These are phyloP conservation scores for Deilephila elpenor DNA, from an alignment of 2,888 invertebrate genomes.

Conservation along the genomic window DNA sequence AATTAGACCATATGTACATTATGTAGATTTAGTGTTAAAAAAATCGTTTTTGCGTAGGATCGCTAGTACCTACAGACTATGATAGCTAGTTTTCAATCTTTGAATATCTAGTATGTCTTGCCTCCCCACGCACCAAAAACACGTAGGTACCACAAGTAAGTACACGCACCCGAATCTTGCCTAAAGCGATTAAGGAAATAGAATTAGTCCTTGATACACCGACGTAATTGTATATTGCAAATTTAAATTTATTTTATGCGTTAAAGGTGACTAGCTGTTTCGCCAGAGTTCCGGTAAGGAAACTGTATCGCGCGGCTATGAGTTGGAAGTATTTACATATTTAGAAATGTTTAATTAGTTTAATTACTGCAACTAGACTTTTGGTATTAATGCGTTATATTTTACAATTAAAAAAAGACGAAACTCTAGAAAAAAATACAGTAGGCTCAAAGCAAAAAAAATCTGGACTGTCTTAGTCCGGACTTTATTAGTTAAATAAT, in stretches of 20 bases:
- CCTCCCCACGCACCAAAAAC: constrained; percentile 21
- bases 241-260: constrained; percentile 41
- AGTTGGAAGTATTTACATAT: neutral
- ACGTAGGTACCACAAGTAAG: neutral
- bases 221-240: constrained; percentile 42
- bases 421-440: too few relatives aligned
- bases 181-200: constrained; percentile 43
- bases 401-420: too few relatives aligned
- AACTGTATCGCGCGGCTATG: constrained; percentile 22
- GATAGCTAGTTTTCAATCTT: neutral
- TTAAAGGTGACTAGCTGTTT: constrained; percentile 37
- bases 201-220: constrained; percentile 48
- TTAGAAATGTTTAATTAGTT: neutral
- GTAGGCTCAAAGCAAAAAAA: too few relatives aligned
- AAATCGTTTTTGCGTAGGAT: constrained; percentile 9
- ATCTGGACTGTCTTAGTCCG: too few relatives aligned
- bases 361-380: neutral
- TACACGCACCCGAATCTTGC: constrained; percentile 1
- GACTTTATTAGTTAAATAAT: too few relatives aligned
- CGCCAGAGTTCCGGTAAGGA: constrained; percentile 38
- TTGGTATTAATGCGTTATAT: too few relatives aligned
- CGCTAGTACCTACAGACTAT: too few relatives aligned
- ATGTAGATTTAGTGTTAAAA: too few relatives aligned
- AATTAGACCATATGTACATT: too few relatives aligned
- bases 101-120: neutral